A percentile compares a stretch with the other conserved stretches of the same genome.
These are phyloP conservation scores for Halichoerus grypus DNA, from an alignment of 2,113 vertebrate genomes.

Conservation along the genomic window DNA sequence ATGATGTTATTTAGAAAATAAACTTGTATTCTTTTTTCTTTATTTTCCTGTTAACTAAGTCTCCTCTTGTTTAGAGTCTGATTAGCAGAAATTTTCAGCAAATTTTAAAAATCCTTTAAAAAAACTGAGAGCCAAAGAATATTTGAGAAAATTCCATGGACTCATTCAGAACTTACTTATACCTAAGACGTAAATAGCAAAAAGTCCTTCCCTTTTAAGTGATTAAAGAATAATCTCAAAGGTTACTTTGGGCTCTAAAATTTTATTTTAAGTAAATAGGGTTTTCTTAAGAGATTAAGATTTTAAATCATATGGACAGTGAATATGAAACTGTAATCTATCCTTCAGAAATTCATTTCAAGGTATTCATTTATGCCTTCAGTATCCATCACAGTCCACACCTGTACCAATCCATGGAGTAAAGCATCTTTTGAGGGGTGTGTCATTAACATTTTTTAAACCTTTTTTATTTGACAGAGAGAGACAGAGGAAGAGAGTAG, in stretches of 20 bases:
- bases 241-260: not conserved
- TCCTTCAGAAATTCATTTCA: constrained; percentile 55
- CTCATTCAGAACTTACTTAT: not conserved
- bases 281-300: not conserved
- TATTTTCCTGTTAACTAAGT: not conserved
- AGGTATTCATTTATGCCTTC: not conserved
- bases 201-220: not conserved
- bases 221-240: not conserved
- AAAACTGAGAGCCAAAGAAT: not conserved
- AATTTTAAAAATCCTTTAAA: not conserved
- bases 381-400: not conserved
- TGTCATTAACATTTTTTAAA: not conserved
- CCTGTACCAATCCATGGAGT: not conserved
- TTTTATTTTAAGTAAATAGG: not conserved
- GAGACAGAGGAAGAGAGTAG: too few relatives aligned
- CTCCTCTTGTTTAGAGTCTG: not conserved
- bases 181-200: not conserved
- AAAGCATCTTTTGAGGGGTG: not conserved
- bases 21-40: constrained; percentile 1
- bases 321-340: not conserved
- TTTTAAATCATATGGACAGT: not conserved
- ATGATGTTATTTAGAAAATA: not conserved
- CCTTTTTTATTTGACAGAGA: too few relatives aligned
- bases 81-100: not conserved
- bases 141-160: not conserved